Base-by-base conservation (phyloP, 2,113 vertebrate genomes). In the Eidolon helvum region DNA sequence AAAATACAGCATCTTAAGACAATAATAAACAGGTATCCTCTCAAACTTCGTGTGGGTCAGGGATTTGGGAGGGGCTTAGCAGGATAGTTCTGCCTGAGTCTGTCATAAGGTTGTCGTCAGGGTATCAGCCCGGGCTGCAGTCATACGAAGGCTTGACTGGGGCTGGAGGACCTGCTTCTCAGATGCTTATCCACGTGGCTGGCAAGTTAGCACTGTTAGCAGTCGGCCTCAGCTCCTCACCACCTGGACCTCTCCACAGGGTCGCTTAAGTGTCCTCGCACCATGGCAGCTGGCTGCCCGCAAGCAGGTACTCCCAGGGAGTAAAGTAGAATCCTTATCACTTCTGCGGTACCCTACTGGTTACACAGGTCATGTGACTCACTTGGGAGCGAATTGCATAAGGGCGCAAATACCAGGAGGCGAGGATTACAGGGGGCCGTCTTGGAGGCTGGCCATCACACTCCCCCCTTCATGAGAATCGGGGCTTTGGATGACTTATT, bases 381-480 rank as follows among this genome's bases (percentile, higher is more conserved):
- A 7, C 45, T 19, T 7, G 66, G 43, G 22, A 57, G 50, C 38
- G 28, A 40, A 21, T n/a, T 19, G 22, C 35, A 8, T 38, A 53
- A 53, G 38, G 33, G 33, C 33, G 10, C 35, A 28, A 45, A 79
- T 45, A 8, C 9, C 9, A 80, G 80, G 35, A 85, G 30, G n/a
- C 1, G 0, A 33, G 43, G 16, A 48, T 0, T 2, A 33, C 30
- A 19, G 53, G 50, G 50, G 35, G n/a, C 22, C 15, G 3, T 18
- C 48, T 10, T 0, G 0, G 3, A 86, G 28, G 22, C 50, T 55
- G 11, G 40, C 26, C 8, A 43, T 22, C 33, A n/a, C 45, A 28
- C 26, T 21, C 22, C 2, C 30, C 22, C 2, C 48, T 40, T 48
- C 0, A 0, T 19, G 63, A 48, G 35, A 74, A 21, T 30, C 26